Evolutionary conservation across 2,797 vertebrate genomes (phyloP).

Genomic region (Mus minutoides): DNA sequence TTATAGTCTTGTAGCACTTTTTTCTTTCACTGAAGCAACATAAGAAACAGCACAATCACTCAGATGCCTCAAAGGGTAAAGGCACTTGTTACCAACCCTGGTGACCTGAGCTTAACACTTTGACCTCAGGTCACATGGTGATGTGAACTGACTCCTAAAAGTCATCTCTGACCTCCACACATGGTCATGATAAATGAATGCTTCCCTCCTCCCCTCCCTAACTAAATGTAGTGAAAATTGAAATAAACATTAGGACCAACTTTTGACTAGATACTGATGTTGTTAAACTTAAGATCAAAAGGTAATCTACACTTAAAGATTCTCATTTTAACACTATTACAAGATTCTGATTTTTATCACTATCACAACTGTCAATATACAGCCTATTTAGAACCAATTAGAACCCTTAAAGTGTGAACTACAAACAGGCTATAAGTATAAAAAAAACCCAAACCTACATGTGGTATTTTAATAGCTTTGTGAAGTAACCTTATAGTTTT

Average conservation of each 20-base stretch:
- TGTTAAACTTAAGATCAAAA: neutral
- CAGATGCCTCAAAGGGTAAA: too few species aligned
- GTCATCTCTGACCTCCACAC: too few species aligned
- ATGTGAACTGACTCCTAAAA: too few species aligned
- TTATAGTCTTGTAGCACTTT: neutral
- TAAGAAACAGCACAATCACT: neutral
- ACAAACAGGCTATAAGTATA: neutral
- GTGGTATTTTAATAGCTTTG: conserved; percentile 11
- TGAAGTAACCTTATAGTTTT: neutral
- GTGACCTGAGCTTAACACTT: neutral
- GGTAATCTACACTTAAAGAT: neutral
- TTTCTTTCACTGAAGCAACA: neutral
- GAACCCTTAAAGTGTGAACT: neutral
- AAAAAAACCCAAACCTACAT: neutral
- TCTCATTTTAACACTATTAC: too few species aligned
- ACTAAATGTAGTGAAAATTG: neutral
- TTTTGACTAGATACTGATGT: neutral
- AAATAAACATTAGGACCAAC: neutral
- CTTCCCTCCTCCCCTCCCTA: too few species aligned
- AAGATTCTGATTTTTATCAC: too few species aligned
- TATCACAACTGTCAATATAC: neutral
- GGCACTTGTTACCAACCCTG: neutral
- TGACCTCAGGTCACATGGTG: too few species aligned
- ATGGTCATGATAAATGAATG: neutral
- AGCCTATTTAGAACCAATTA: neutral